phyloP scores from a whole-genome alignment of 2,888 invertebrate species.

The Dryobotodes eremita region DNA sequence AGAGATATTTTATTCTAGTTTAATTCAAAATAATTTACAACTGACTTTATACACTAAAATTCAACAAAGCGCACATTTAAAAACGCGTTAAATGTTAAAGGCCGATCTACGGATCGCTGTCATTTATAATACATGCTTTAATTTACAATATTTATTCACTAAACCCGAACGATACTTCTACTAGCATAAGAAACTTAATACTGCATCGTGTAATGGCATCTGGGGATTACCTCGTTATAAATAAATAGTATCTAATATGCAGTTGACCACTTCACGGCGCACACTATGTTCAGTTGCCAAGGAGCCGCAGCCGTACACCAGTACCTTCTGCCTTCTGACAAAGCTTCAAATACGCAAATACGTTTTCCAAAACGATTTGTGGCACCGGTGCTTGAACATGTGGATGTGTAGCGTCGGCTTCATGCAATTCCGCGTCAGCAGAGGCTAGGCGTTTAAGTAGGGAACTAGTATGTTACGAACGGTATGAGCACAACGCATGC shows the following conservation, averaged over 20 bases:
- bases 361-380: not conserved
- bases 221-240: not conserved
- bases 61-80: constrained; percentile 50
- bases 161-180: constrained; percentile 18
- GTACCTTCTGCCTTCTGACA: not conserved
- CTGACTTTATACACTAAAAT: constrained; percentile 48
- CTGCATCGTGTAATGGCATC: constrained; percentile 38
- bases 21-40: constrained; percentile 53
- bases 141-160: constrained; percentile 35
- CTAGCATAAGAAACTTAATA: constrained; percentile 28
- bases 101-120: constrained; percentile 5
- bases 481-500: not conserved
- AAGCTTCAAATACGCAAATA: not conserved
- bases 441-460: not conserved
- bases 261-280: not conserved
- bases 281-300: not conserved
- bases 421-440: not conserved
- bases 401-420: not conserved
- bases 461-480: not conserved
- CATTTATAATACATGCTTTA: not conserved
- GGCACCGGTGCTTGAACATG: not conserved
- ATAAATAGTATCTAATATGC: constrained; percentile 3
- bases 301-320: not conserved
- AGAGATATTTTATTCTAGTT: constrained; percentile 29
- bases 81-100: constrained; percentile 18